phyloP scores from a whole-genome alignment of 2,888 invertebrate species.

The Drosophila phalerata region DNA sequence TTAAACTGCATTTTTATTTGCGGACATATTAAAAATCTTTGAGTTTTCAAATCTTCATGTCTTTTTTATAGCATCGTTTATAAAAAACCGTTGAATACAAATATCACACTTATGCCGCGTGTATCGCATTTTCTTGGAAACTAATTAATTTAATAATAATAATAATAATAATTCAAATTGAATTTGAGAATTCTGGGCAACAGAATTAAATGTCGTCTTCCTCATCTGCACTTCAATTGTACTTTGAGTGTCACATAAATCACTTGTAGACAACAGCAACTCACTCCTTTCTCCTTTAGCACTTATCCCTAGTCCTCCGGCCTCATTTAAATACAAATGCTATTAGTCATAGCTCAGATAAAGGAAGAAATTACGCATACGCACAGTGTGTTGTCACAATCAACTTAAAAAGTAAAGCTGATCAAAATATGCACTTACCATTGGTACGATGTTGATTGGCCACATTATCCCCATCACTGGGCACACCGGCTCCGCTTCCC shows the following conservation, averaged over 20 bases:
- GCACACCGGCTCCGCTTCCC: conserved; percentile 8
- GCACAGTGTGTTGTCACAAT: neutral
- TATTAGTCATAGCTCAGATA: conserved; percentile 59
- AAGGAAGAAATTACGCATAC: conserved; percentile 44
- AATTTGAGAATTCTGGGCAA: conserved; percentile 43
- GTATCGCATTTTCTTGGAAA: conserved; percentile 6
- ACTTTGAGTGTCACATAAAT: conserved; percentile 56
- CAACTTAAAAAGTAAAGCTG: conserved; percentile 6
- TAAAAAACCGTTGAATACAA: no score
- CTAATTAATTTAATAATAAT: no score
- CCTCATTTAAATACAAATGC: conserved; percentile 69
- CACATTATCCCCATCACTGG: conserved; percentile 67
- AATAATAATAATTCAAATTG: conserved; percentile 52
- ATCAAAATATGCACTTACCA: conserved; percentile 75
- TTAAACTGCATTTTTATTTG: no score
- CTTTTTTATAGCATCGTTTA: no score
- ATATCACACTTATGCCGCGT: no score
- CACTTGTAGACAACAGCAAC: conserved; percentile 31
- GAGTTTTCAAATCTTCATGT: no score
- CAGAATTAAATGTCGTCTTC: neutral
- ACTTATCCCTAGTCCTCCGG: neutral
- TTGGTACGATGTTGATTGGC: conserved; percentile 80
- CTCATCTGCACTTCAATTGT: conserved; percentile 26
- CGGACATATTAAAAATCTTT: no score
- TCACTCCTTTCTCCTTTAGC: neutral